These are phyloP conservation scores for Ischnura elegans DNA, from an alignment of 2,888 invertebrate genomes.

Conservation along the genomic window DNA sequence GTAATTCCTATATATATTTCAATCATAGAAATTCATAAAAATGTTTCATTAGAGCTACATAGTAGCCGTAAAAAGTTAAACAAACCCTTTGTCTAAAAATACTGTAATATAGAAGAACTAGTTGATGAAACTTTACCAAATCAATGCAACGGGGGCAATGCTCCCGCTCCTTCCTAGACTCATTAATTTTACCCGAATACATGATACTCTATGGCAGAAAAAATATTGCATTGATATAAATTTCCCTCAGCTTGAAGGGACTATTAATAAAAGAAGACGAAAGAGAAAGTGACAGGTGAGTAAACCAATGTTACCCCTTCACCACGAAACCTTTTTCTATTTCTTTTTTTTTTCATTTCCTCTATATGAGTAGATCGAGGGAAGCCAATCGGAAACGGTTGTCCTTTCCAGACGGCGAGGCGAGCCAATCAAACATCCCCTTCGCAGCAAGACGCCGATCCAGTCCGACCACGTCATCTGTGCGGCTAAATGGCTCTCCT, in stretches of 20 bases:
- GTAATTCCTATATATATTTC: too few species aligned
- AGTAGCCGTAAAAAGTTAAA: too few species aligned
- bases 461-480: background rate
- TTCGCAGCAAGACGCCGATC: background rate
- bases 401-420: constrained; percentile 12
- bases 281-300: background rate
- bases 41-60: too few species aligned
- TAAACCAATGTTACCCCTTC: background rate
- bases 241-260: background rate
- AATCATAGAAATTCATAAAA: too few species aligned
- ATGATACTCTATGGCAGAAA: too few species aligned
- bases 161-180: too few species aligned
- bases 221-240: background rate
- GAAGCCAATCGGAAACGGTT: background rate
- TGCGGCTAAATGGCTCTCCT: background rate
- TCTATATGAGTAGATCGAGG: background rate
- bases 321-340: background rate
- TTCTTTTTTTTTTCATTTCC: constrained; percentile 20
- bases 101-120: too few species aligned
- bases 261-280: background rate
- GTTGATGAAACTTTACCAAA: too few species aligned
- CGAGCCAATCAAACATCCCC: background rate
- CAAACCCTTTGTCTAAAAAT: too few species aligned
- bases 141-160: too few species aligned
- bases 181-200: too few species aligned